phyloP scores from a whole-genome alignment of 2,113 vertebrate genomes.

The Speoplatyrhinus poulsoni region DNA sequence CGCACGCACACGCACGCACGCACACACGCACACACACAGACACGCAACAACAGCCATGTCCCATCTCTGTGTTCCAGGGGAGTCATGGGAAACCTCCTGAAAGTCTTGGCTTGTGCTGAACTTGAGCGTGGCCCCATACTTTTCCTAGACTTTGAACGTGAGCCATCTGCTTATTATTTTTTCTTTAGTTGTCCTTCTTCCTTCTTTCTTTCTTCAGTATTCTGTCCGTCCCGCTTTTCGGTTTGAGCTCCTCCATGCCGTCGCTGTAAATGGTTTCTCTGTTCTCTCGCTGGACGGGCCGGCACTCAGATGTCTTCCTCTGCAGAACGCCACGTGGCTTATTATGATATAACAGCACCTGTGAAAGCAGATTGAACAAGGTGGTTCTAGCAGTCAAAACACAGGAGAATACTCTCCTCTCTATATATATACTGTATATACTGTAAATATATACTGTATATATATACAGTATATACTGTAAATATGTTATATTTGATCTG shows the following conservation, averaged over 20 bases:
- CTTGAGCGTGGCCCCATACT: slow-evolving; percentile 96
- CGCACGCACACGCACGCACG: slow-evolving; percentile 43
- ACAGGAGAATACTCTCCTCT: too few species aligned
- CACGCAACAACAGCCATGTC: slow-evolving; percentile 81
- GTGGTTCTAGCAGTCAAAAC: too few species aligned
- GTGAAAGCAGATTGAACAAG: too few species aligned
- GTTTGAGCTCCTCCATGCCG: slow-evolving; percentile 32
- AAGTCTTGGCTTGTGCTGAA: slow-evolving; percentile 93
- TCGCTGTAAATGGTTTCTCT: too few species aligned
- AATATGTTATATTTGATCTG: too few species aligned
- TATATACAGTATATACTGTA: too few species aligned
- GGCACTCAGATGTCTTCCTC: too few species aligned
- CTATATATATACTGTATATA: too few species aligned
- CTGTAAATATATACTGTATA: too few species aligned
- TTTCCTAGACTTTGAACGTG: slow-evolving; percentile 99
- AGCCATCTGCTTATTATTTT: slow-evolving; percentile 85
- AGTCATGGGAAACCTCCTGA: slow-evolving; percentile 96
- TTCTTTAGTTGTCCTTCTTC: slow-evolving; percentile 46
- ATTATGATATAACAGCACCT: too few species aligned
- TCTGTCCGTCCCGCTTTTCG: slow-evolving; percentile 33
- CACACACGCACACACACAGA: slow-evolving; percentile 15
- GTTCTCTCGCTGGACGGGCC: neutral
- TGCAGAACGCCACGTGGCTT: too few species aligned
- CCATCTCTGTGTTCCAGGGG: slow-evolving; percentile 93
- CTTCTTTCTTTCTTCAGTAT: slow-evolving; percentile 60